Evolutionary conservation across 2,113 vertebrate genomes (phyloP), one percentile per base, ranked within the genome.

Genomic region (Vimba vimba): DNA sequence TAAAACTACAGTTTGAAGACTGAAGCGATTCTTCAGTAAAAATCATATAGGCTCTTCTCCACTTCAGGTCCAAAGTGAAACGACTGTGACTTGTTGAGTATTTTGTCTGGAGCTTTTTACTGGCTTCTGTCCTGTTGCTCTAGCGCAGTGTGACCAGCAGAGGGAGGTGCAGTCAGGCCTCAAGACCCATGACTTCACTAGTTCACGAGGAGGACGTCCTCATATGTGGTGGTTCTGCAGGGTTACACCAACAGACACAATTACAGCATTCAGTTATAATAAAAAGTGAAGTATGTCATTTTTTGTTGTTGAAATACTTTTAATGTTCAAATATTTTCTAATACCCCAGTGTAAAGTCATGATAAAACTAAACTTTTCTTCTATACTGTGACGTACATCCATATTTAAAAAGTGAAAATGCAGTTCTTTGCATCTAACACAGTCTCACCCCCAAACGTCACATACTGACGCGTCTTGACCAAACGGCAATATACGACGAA

Each of bases 191-290:
- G n/a, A 27, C 78, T 50, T 82, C 39, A 74, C 80, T 15, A 95
- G 91, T 95, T 95, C 86, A 95, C 94, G 66, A 95, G 88, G 25
- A 95, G 90, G 84, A 91, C 92, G 6, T 95, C 95, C 52, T 95
- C 95, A 11, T 95, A 95, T 0, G 95, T 95, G 0, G 94, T 95
- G 3, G 94, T 95, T 89, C 95, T 95, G 91, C 23, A 78, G 52
- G 47, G 86, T 87, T 10, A 71, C 57, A 89, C 6, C 27, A 3
- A 81, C 0, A 87, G n/a, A 23, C 27, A 30, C 1, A 21, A 47
- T 52, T 5, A 66, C 27, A 75, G 2, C n/a, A 5, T 19, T 17
- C 2, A 71, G 4, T 77, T 55, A 21, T 4, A 55, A 8, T 33
- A 21, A 36, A 68, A 36, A 68, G 2, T 68, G 15, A 66, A 33